A percentile compares a stretch with the other conserved stretches of the same genome.
These are phyloP conservation scores for Atherinosoma microstoma DNA, from an alignment of 2,797 vertebrate species.

Conservation along the genomic window DNA sequence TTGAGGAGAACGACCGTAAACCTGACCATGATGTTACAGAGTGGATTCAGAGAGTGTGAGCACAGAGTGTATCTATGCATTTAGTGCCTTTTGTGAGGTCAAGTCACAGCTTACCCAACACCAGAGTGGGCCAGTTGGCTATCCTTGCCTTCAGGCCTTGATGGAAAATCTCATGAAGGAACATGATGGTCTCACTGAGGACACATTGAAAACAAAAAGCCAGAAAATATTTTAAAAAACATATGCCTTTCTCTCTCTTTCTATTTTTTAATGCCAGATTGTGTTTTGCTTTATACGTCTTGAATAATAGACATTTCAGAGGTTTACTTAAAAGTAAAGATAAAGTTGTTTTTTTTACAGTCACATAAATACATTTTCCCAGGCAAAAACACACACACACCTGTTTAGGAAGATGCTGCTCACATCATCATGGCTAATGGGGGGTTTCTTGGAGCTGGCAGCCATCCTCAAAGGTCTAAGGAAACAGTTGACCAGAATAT, in stretches of 20 bases:
- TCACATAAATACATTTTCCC: background rate
- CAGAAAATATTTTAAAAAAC: constrained; percentile 20
- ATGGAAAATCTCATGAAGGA: constrained; percentile 99
- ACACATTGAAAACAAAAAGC: constrained; percentile 25
- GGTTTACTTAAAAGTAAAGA: constrained; percentile 7
- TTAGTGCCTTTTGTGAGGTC: constrained; percentile 16
- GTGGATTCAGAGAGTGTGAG: constrained; percentile 27
- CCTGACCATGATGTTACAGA: constrained; percentile 63
- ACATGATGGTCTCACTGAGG: constrained; percentile 98
- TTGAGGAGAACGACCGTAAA: constrained; percentile 45
- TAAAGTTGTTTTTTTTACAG: background rate
- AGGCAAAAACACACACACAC: constrained; percentile 66
- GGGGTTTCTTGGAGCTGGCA: constrained; percentile 97
- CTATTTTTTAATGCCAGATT: background rate
- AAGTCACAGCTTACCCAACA: constrained; percentile 90
- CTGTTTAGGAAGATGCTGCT: constrained; percentile 99
- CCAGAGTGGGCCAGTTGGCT: constrained; percentile 97
- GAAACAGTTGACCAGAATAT: constrained; percentile 95
- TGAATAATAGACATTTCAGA: constrained; percentile 4
- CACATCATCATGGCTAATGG: constrained; percentile 95
- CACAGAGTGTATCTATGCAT: constrained; percentile 32
- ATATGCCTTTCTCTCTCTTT: background rate
- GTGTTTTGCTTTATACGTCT: background rate
- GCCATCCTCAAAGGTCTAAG: constrained; percentile 96
- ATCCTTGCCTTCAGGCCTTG: constrained; percentile 98